Evolutionary conservation across 2,797 vertebrate species (phyloP).

Genomic region (Melanogrammus aeglefinus): DNA sequence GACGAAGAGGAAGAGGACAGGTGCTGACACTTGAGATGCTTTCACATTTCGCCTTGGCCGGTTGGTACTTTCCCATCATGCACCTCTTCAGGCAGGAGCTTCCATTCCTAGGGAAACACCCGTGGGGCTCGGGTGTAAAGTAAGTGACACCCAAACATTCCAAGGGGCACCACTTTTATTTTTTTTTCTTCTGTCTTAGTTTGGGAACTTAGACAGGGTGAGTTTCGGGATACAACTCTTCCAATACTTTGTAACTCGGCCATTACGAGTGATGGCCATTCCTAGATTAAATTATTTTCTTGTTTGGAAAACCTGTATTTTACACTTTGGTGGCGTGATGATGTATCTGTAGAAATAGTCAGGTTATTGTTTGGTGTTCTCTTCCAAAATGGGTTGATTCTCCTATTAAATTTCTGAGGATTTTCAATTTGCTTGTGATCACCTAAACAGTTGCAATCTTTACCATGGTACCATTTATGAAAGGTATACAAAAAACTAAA

Average conservation of each 20-base stretch:
- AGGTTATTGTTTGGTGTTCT: too few species aligned
- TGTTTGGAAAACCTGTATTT: too few species aligned
- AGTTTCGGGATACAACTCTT: background rate
- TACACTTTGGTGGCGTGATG: too few species aligned
- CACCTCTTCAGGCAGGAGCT: slow-evolving; percentile 2
- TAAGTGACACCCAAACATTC: slow-evolving; percentile 6
- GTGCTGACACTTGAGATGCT: slow-evolving; percentile 61
- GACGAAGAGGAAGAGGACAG: slow-evolving; percentile 43
- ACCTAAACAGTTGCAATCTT: too few species aligned
- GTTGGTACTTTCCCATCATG: background rate
- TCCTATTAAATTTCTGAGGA: background rate
- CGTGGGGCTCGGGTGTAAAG: slow-evolving; percentile 13
- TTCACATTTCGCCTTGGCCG: slow-evolving; percentile 8
- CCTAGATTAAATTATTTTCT: too few species aligned
- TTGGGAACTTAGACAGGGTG: background rate
- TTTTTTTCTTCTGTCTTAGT: background rate
- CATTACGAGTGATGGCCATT: too few species aligned
- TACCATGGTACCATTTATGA: too few species aligned
- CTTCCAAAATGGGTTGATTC: background rate
- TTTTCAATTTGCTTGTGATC: background rate
- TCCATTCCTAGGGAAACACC: slow-evolving; percentile 54
- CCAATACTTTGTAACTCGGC: too few species aligned
- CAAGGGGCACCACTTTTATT: background rate
- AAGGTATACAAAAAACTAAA: background rate
- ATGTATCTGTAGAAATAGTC: too few species aligned